Evolutionary conservation across 2,888 invertebrate genomes (phyloP).

Genomic region (Agonopterix heracliana): DNA sequence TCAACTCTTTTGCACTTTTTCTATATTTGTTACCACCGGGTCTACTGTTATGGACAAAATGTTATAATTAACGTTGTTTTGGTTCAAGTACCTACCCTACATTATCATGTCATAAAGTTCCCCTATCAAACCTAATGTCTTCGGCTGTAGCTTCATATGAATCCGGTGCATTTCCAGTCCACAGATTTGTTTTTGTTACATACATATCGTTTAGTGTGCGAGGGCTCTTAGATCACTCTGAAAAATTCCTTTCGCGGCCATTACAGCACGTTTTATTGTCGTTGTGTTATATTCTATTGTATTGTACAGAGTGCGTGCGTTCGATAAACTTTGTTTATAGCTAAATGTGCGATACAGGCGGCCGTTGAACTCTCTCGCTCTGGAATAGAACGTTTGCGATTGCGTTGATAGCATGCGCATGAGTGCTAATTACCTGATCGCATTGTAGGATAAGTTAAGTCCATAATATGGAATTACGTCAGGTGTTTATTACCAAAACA

Average conservation of each 20-base stretch:
- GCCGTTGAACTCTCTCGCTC: constrained; percentile 50
- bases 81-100: no score
- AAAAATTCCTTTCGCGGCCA: constrained; percentile 33
- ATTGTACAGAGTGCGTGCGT: constrained; percentile 32
- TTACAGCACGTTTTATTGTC: constrained; percentile 52
- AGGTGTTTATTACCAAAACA: background rate
- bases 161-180: no score
- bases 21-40: no score
- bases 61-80: no score
- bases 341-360: constrained; percentile 67
- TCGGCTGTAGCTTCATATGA: no score
- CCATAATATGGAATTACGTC: background rate
- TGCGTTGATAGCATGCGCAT: constrained; percentile 35
- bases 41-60: no score
- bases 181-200: no score
- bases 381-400: constrained; percentile 52
- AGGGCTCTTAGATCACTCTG: constrained; percentile 20
- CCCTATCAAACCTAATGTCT: no score
- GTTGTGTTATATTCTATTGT: constrained; percentile 48
- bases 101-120: no score
- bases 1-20: no score
- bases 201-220: constrained; percentile 5
- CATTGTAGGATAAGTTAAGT: constrained; percentile 30
- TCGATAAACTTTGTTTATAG: constrained; percentile 72
- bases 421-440: constrained; percentile 42